Base-by-base conservation (phyloP, 1,140 invertebrate genomes). In the Drosophila lini region DNA sequence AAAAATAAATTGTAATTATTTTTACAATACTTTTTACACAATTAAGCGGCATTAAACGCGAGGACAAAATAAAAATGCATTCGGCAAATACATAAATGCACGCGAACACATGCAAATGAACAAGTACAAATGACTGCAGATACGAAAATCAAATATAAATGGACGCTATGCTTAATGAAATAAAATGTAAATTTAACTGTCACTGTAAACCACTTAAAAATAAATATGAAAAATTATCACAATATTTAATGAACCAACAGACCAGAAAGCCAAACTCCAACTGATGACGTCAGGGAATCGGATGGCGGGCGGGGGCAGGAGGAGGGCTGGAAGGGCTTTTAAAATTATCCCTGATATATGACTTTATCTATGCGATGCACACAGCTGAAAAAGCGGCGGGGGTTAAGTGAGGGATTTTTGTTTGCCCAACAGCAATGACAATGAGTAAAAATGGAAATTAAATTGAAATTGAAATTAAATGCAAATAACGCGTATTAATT, bases 171-270 rank as follows among this genome's bases (percentile, higher is more conserved):
- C 76, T 69, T 74, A 74, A 81, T 77, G 74, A 77, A 81, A 77
- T 74, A 53, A 74, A 73, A 79, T 86, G 63, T 73, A 59, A 73
- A 79, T 78, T 81, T 64, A 58, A 77, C 64, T 89, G 84, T 74
- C 80, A 83, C 44, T 78, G 77, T 53, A 89, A 84, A 80, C 77
- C 84, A 83, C 80, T 89, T 88, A 80, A 78, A 88, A 89, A 89
- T 84, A 89, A 89, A 89, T 89, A 84, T 89, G 78, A 67, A 74
- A 89, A 89, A 89, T 89, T 89, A 89, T 89, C 84, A 79, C 80
- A 84, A 89, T 89, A 89, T 89, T 89, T 89, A 89, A 89, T 89
- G 84, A 89, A 83, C 67, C 83, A 86, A 88, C 83, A 86, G 86
- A 83, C 83, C 83, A 71, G 75, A 78, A 86, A 81, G 78, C 82